Base-by-base conservation (phyloP, 2,888 invertebrate species). In the Petrolisthes cinctipes region DNA sequence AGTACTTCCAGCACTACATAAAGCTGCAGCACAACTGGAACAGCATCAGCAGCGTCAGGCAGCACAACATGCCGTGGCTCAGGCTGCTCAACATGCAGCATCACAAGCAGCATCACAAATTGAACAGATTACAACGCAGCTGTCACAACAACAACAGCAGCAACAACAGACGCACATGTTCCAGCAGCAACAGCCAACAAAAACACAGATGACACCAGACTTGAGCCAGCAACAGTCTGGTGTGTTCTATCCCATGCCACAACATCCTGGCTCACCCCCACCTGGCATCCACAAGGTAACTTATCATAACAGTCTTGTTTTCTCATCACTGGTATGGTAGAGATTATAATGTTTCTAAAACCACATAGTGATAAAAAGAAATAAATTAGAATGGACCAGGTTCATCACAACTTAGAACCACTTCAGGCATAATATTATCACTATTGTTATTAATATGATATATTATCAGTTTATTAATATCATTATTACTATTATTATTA, bases 181-280 rank as follows among this genome's bases (percentile, higher is more conserved):
- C 53, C 76, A 37, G 51, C 80, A 80, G 54, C 56, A 53, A n/a
- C 56, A 53, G 54, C 53, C 53, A 20, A n/a, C 53, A 20, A n/a
- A 20, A 53, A 82, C 71, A 17, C 83, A 84, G 68, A 11, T 17
- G 76, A 61, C 66, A 20, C 53, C 71, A 9, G 71, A 56, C 23
- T 57, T 73, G 71, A 68, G 66, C 73, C 86, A 83, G 75, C 84
- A 76, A 37, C 89, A 71, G 57, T 80, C 89, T 51, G 89, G 89
- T 1, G 86, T 89, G 23, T 86, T 89, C 61, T 86, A 89, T 82
- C 89, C 86, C 9, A 66, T 84, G 75, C 89, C 89, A 20, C 86
- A 86, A 37, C 86, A 86, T 75, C 89, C 89, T 5, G 56, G 37
- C 61, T 83, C 89, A 51, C 78, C 89, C 51, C 75, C 83, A n/a